phyloP scores from a whole-genome alignment of 2,113 vertebrate species.

The Phocoena sinus region DNA sequence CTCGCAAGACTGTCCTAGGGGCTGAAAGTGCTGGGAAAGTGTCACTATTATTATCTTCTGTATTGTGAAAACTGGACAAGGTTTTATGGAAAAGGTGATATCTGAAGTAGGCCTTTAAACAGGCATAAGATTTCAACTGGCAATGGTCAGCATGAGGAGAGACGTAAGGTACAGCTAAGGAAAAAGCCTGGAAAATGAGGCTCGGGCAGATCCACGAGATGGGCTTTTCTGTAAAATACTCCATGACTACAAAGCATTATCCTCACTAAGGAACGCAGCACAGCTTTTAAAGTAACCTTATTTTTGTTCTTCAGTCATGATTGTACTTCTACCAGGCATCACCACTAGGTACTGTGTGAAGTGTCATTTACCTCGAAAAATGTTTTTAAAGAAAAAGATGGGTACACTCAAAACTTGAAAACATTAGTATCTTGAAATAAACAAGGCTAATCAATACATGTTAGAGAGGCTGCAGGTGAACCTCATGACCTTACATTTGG shows the following conservation, averaged over 20 bases:
- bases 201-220: accelerated
- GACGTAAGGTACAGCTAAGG: not conserved
- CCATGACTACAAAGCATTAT: accelerated
- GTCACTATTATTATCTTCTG: accelerated
- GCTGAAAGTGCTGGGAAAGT: not conserved
- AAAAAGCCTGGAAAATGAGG: not conserved
- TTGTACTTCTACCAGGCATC: not conserved
- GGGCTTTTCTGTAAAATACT: not conserved
- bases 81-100: not conserved
- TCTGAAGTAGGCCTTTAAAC: not conserved
- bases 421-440: slow-evolving; percentile 36
- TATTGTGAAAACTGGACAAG: not conserved
- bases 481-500: slow-evolving; percentile 86
- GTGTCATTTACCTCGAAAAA: not conserved
- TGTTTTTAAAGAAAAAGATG: not conserved
- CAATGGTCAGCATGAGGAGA: not conserved
- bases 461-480: slow-evolving; percentile 12
- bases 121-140: not conserved
- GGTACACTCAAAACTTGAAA: slow-evolving; percentile 40
- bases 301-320: not conserved
- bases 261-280: not conserved
- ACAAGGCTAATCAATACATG: slow-evolving; percentile 43
- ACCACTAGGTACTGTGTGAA: not conserved
- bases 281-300: not conserved
- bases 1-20: accelerated